Conservation (phyloP, 2,888 invertebrate species). For the Lasioglossum pauxillum region DNA sequence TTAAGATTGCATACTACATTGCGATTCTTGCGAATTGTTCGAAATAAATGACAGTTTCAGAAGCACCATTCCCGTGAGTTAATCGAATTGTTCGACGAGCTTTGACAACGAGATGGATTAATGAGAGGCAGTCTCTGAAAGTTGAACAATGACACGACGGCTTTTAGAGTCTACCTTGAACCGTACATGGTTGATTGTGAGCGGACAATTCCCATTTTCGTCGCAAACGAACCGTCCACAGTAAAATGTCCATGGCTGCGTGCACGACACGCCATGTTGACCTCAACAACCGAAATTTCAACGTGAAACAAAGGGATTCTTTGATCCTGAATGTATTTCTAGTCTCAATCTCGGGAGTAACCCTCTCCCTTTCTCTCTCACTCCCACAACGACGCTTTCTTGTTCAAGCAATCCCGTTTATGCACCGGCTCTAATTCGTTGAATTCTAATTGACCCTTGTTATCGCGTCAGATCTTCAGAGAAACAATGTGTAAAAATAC, state of each 20-base stretch:
- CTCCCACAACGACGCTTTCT: neutral
- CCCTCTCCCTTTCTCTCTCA: neutral
- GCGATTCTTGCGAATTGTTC: neutral
- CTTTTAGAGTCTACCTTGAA: slow-evolving; percentile 26
- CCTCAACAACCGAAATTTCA: neutral
- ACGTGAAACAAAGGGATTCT: neutral
- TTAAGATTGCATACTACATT: neutral
- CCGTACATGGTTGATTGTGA: neutral
- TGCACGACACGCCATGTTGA: neutral
- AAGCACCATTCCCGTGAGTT: too few relatives aligned
- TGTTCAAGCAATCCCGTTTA: neutral
- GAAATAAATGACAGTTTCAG: too few relatives aligned
- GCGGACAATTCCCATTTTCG: slow-evolving; percentile 33
- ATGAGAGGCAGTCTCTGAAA: neutral
- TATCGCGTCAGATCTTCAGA: slow-evolving; percentile 3
- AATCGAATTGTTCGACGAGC: neutral
- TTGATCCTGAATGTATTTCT: slow-evolving; percentile 22
- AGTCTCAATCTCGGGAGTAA: slow-evolving; percentile 16
- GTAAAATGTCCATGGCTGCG: neutral
- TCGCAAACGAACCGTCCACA: slow-evolving; percentile 36
- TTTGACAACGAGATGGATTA: neutral
- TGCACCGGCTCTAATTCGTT: slow-evolving; percentile 22
- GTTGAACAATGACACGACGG: neutral
- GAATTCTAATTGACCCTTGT: slow-evolving; percentile 37
- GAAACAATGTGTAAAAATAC: slow-evolving; percentile 27